Evolutionary conservation across 1,140 invertebrate species (phyloP).

Genomic region (Solenopsis invicta): DNA sequence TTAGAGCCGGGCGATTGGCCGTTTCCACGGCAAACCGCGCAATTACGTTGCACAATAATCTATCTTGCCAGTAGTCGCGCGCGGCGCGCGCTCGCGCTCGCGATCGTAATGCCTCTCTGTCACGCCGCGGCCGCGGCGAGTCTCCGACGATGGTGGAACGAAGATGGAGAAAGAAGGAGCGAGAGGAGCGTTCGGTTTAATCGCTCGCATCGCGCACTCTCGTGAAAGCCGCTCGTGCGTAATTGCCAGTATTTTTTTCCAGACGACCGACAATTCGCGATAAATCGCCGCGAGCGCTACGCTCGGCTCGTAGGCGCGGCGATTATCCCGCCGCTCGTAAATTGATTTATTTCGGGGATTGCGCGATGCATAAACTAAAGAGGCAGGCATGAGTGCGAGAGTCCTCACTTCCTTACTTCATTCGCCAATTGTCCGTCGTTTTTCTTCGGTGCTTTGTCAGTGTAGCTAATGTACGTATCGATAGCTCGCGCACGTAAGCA

Average conservation of each 20-base stretch:
- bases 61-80: constrained; percentile 54
- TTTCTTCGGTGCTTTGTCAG: not conserved
- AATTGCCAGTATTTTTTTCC: constrained; percentile 52
- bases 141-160: constrained; percentile 15
- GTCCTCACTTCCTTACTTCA: constrained; percentile 19
- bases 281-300: constrained; percentile 41
- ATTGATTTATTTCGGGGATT: constrained; percentile 56
- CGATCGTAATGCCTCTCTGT: constrained; percentile 40
- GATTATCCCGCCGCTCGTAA: constrained; percentile 44
- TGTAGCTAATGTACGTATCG: not conserved
- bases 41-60: constrained; percentile 83
- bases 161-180: constrained; percentile 12
- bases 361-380: not conserved
- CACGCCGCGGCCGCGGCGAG: not conserved
- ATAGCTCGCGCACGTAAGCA: not conserved
- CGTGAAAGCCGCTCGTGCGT: constrained; percentile 49
- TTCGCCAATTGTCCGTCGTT: not conserved
- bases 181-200: not conserved
- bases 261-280: constrained; percentile 21
- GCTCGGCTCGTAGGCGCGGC: constrained; percentile 16
- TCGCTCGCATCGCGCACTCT: constrained; percentile 49
- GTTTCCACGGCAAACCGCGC: constrained; percentile 80
- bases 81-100: constrained; percentile 9
- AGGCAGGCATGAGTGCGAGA: not conserved
- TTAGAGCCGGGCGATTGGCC: constrained; percentile 74